A percentile compares a stretch with the other conserved stretches of the same genome.
Conservation (phyloP, 1,140 invertebrate species). For the Ephestia elutella region DNA sequence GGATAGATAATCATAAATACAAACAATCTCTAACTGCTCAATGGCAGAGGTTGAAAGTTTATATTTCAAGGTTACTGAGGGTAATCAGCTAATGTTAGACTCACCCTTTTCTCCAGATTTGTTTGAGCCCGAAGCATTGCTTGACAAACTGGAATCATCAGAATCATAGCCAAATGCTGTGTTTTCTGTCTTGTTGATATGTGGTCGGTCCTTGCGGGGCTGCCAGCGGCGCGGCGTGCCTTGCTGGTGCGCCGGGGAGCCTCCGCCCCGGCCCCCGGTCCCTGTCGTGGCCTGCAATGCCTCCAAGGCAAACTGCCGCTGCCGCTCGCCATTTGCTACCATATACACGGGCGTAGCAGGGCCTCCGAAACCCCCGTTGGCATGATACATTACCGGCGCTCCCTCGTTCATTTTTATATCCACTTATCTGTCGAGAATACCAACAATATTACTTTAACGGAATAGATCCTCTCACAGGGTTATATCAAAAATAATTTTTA, state of each 20-base stretch:
- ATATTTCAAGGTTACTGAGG: no score
- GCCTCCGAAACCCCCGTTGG: conserved; percentile 40
- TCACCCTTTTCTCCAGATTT: conserved; percentile 66
- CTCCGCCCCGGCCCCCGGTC: conserved; percentile 24
- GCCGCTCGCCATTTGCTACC: conserved; percentile 38
- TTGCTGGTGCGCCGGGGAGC: conserved; percentile 30
- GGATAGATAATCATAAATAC: no score
- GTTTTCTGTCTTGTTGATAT: conserved; percentile 34
- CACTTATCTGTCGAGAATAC: conserved; percentile 28
- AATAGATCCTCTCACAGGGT: neutral
- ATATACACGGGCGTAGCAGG: conserved; percentile 44
- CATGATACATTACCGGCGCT: conserved; percentile 53
- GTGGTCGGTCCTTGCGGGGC: conserved; percentile 36
- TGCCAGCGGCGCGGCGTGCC: conserved; percentile 51
- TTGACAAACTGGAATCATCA: conserved; percentile 70
- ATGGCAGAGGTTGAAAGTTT: no score
- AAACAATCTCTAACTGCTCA: no score
- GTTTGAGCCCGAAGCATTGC: conserved; percentile 64
- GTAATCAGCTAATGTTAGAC: no score
- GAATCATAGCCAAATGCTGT: conserved; percentile 67
- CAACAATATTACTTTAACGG: conserved; percentile 1
- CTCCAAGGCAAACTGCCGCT: conserved; percentile 42
- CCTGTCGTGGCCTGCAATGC: conserved; percentile 35
- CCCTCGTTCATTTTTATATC: conserved; percentile 54
- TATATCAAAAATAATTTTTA: neutral